Base-by-base conservation (phyloP, 2,113 vertebrate genomes). In the Osmerus mordax region DNA sequence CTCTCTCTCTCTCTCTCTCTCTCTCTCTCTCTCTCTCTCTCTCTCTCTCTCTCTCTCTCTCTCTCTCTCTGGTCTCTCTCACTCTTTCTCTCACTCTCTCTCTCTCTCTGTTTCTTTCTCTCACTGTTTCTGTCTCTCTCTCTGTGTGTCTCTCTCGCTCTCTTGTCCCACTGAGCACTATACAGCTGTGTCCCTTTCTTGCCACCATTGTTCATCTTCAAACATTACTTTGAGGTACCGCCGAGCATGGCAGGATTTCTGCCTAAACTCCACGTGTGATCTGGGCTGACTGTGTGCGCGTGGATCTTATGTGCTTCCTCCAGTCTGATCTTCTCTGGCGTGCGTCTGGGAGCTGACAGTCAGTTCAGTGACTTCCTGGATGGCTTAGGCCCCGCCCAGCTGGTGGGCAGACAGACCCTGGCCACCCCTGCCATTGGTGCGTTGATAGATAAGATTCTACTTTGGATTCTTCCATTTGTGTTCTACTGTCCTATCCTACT, bases 321-420 rank as follows among this genome's bases (percentile, higher is more conserved):
- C 80, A 99, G 97, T 84, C 88, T 97, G 83, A 96, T 98, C 91
- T 99, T 99, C 88, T 94, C 96, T 79, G 96, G 96, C 70, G 95
- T 97, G 19, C 93, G 95, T 59, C 90, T 99, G 77, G 95, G 96
- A 0, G 95, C 95, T 67, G 96, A 97, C 89, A 97, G 95, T 87
- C 97, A 99, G 77, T 97, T 99, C 83, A 99, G 96, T 70, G 97
- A 99, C 87, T 99, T 99, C 85, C 93, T 99, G 16, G 97, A 99
- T 84, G 97, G 97, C 36, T 84, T 99, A 61, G 97, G 97, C 77
- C 97, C 97, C 7, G 97, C 97, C 28, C 97, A 99, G 87, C 89
- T 99, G 74, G 97, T 99, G 78, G 97, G 97, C 65, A 90, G 97
- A 70, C 97, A 99, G 81, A 99, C 97, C 0, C 92, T 99, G 71